Percentiles rank a stretch among this genome's conserved stretches.
Conservation (phyloP, 2,113 vertebrate genomes). For the Salvelinus sp. region DNA sequence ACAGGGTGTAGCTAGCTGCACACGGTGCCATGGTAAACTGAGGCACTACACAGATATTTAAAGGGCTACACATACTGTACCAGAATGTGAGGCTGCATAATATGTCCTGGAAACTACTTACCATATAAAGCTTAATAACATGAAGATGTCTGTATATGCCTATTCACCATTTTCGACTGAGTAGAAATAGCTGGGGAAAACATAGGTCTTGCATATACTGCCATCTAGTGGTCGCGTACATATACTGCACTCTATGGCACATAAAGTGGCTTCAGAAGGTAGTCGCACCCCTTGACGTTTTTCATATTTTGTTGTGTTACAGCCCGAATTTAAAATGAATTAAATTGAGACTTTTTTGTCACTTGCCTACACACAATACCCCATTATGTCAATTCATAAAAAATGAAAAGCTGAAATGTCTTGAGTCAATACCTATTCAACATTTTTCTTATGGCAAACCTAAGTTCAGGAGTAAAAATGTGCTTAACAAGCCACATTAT, state of each 20-base stretch:
- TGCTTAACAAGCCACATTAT: no score
- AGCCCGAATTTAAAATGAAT: no score
- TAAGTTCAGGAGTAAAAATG: no score
- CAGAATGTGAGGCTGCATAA: conserved; percentile 21
- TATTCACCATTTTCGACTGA: not conserved
- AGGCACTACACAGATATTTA: conserved; percentile 22
- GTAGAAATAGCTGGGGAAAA: not conserved
- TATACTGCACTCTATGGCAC: not conserved
- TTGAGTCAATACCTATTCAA: no score
- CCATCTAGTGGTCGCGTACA: conserved; percentile 57
- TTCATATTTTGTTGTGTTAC: no score
- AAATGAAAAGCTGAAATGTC: no score
- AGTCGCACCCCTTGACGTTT: no score
- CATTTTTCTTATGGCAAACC: no score
- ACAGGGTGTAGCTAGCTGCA: conserved; percentile 50
- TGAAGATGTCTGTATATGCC: not conserved
- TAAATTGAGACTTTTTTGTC: no score
- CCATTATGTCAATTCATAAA: no score
- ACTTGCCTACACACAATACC: no score
- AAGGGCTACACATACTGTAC: conserved; percentile 17
- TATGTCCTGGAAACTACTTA: conserved; percentile 55
- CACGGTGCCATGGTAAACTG: conserved; percentile 30
- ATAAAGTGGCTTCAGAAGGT: not conserved
- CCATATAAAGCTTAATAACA: not conserved
- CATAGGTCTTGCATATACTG: conserved; percentile 17